Conservation (phyloP, 2,888 invertebrate species). For the Drosophila parthenogenetica region DNA sequence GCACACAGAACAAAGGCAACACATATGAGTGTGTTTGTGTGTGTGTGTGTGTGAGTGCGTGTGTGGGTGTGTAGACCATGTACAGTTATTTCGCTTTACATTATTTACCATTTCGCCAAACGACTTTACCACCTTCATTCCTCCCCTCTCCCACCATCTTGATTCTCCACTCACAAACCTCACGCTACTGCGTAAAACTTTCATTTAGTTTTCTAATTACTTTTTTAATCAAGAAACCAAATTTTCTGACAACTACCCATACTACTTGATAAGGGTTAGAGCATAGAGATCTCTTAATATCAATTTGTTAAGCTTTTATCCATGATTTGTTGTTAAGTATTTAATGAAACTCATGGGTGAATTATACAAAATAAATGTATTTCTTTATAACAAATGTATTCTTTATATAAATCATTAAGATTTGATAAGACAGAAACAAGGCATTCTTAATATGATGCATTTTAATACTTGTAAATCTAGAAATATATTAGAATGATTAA, state of each 20-base stretch:
- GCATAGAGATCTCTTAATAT: constrained; percentile 15
- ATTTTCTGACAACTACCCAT: constrained; percentile 58
- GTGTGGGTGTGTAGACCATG: constrained; percentile 58
- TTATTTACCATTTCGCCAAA: constrained; percentile 77
- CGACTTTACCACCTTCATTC: constrained; percentile 39
- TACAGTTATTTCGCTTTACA: constrained; percentile 80
- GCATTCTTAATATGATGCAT: too few relatives aligned
- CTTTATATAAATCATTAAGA: too few relatives aligned
- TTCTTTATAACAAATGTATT: too few relatives aligned
- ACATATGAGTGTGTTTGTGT: constrained; percentile 42
- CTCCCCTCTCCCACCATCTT: neutral
- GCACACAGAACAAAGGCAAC: constrained; percentile 60
- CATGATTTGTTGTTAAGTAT: neutral
- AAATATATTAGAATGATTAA: too few relatives aligned
- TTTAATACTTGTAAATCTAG: too few relatives aligned
- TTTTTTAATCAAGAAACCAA: constrained; percentile 81
- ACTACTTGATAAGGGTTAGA: neutral
- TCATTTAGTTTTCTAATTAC: constrained; percentile 82
- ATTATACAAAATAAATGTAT: too few relatives aligned
- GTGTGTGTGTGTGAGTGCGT: constrained; percentile 26
- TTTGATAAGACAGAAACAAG: too few relatives aligned
- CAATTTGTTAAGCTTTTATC: constrained; percentile 25
- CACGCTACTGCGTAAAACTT: constrained; percentile 73
- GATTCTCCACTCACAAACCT: neutral
- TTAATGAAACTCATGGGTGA: neutral